Conservation (phyloP, 1,140 invertebrate genomes). For the Achroia grisella region DNA sequence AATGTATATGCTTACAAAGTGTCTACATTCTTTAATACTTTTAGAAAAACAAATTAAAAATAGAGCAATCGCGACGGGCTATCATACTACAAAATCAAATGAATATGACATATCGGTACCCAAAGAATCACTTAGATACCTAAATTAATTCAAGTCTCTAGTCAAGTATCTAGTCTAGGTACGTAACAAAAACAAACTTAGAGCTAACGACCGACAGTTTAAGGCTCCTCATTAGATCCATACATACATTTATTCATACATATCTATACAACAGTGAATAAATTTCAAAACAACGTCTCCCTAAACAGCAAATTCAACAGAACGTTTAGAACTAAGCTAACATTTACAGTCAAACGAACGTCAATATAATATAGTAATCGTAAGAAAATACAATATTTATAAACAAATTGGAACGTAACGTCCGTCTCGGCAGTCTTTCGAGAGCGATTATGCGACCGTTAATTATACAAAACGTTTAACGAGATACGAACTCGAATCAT, state of each 20-base stretch:
- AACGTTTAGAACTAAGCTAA: constrained; percentile 56
- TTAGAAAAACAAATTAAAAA: constrained; percentile 49
- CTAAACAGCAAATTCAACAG: constrained; percentile 61
- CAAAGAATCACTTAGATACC: constrained; percentile 29
- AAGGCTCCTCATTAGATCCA: constrained; percentile 56
- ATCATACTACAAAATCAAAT: constrained; percentile 35
- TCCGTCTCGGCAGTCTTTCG: constrained; percentile 30
- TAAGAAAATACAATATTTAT: constrained; percentile 47
- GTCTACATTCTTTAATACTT: constrained; percentile 45
- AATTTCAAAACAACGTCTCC: constrained; percentile 50
- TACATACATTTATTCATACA: constrained; percentile 39
- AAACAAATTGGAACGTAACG: constrained; percentile 17
- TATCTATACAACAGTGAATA: constrained; percentile 67
- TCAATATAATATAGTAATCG: constrained; percentile 36
- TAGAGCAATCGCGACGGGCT: neutral
- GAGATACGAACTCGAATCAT: constrained; percentile 18
- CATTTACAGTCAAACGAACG: constrained; percentile 49
- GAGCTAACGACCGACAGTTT: constrained; percentile 47
- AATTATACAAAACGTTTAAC: constrained; percentile 19
- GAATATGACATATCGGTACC: constrained; percentile 38
- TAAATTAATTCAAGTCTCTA: constrained; percentile 22
- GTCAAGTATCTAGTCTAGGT: constrained; percentile 28
- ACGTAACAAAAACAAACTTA: constrained; percentile 52
- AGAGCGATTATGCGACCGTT: constrained; percentile 19
- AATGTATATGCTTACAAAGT: constrained; percentile 51